Conservation (phyloP, 2,888 invertebrate genomes). For the Eupithecia inturbata region DNA sequence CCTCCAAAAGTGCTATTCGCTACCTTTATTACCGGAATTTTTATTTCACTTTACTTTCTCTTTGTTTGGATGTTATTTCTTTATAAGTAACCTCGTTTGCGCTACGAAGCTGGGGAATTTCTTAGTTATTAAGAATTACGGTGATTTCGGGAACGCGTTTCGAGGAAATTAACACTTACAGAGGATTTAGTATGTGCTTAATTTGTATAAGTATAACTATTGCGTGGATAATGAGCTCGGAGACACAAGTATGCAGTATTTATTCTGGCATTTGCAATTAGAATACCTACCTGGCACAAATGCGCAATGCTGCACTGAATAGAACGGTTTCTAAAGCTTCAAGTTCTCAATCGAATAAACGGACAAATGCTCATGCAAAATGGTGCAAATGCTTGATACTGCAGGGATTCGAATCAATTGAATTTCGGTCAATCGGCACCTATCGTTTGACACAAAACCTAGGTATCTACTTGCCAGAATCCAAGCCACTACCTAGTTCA, state of each 20-base stretch:
- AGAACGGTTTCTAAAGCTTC: not conserved
- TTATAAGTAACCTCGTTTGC: slow-evolving; percentile 61
- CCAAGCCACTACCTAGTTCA: slow-evolving; percentile 23
- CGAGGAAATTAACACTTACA: slow-evolving; percentile 17
- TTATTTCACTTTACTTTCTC: slow-evolving; percentile 65
- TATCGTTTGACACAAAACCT: slow-evolving; percentile 31
- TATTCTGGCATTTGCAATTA: slow-evolving; percentile 7
- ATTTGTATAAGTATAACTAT: slow-evolving; percentile 4
- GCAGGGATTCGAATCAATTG: slow-evolving; percentile 31
- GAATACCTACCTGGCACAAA: not conserved
- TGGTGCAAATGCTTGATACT: slow-evolving; percentile 20
- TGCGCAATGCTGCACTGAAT: slow-evolving; percentile 9
- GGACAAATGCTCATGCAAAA: slow-evolving; percentile 18
- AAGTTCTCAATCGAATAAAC: slow-evolving; percentile 8
- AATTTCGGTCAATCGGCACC: slow-evolving; percentile 33
- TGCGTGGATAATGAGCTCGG: not conserved
- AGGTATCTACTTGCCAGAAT: slow-evolving; percentile 16
- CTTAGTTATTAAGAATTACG: slow-evolving; percentile 39
- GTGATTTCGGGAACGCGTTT: slow-evolving; percentile 19
- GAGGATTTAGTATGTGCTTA: slow-evolving; percentile 8
- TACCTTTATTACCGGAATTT: slow-evolving; percentile 69
- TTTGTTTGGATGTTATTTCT: slow-evolving; percentile 67
- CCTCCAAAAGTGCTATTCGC: slow-evolving; percentile 73
- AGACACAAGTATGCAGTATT: not conserved
- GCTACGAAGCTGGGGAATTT: slow-evolving; percentile 38